Base-by-base conservation (phyloP, 1,140 invertebrate genomes). In the Drosophila pseudoobscura region DNA sequence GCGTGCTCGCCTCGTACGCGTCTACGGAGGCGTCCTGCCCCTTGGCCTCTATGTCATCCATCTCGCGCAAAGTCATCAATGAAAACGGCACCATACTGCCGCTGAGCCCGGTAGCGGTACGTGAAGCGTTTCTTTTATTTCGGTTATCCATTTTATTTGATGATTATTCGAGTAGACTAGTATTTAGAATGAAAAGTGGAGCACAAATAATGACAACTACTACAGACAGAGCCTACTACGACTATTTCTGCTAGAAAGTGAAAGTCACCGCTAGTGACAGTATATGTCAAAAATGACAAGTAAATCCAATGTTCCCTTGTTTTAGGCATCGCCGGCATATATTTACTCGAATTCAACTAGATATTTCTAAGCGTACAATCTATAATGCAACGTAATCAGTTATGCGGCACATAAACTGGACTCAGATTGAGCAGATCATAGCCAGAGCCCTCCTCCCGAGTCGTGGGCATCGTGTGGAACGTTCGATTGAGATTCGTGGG, bases 401-500 rank as follows among this genome's bases (percentile, higher is more conserved):
- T 74, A n/a, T 78, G 57, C 3, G 68, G 80, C 61, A 90, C 76
- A 71, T 90, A 90, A 3, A 90, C 78, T 15, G 89, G 89, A 52
- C 78, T 75, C 13, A 85, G 65, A 54, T 90, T 76, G 6, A 90
- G 60, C 22, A 72, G 39, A 26, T 87, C 89, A 39, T 80, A 79
- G 41, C 77, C 62, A 15, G 62, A 56, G 35, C 52, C 44, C 6
- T 39, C 73, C 15, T 35, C 57, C 41, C 80, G 64, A 29, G 39
- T 45, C 11, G 70, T 60, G 56, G 63, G 68, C 35, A 49, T 78
- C 7, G 72, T 89, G 46, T 71, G 82, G 20, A 80, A 75, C 7
- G 89, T 90, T 6, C 76, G 84, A 78, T 90, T 90, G 0, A 90
- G 61, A 65, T 90, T 89, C 15, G 84, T 89, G 7, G 89, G 89